phyloP scores from a whole-genome alignment of 2,888 invertebrate species.

The Dromius quadrimaculatus region DNA sequence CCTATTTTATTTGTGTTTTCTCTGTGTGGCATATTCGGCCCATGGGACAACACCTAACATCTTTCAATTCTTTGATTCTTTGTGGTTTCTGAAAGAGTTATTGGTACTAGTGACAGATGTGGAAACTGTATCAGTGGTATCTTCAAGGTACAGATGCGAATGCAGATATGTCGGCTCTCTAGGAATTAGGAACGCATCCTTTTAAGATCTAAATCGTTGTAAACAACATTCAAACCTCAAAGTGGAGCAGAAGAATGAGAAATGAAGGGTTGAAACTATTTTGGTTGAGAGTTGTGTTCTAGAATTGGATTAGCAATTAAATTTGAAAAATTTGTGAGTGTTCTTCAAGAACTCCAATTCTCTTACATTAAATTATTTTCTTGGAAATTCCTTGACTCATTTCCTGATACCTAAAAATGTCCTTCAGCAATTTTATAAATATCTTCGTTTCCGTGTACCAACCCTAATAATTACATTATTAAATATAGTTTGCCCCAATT shows the following conservation, averaged over 20 bases:
- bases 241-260: background rate
- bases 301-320: too few species aligned
- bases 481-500: conserved; percentile 6
- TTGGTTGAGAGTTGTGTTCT: too few species aligned
- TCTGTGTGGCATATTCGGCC: conserved; percentile 16
- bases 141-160: conserved; percentile 33
- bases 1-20: background rate
- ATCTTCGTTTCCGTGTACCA: conserved; percentile 11
- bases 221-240: conserved; percentile 34
- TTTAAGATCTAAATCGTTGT: conserved; percentile 33
- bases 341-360: too few species aligned
- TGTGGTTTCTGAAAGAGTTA: conserved; percentile 38
- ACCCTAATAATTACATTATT: conserved; percentile 14
- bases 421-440: background rate
- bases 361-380: too few species aligned
- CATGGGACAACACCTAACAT: conserved; percentile 7
- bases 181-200: conserved; percentile 43
- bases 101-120: conserved; percentile 36
- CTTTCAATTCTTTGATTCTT: background rate
- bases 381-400: too few species aligned
- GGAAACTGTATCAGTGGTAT: conserved; percentile 19
- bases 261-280: conserved; percentile 11
- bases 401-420: too few species aligned
- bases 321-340: too few species aligned
- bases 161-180: conserved; percentile 28